A percentile compares a stretch with the other conserved stretches of the same genome.
Evolutionary conservation across 2,888 invertebrate species (phyloP).

Genomic region (Ecliptopera silaceata): DNA sequence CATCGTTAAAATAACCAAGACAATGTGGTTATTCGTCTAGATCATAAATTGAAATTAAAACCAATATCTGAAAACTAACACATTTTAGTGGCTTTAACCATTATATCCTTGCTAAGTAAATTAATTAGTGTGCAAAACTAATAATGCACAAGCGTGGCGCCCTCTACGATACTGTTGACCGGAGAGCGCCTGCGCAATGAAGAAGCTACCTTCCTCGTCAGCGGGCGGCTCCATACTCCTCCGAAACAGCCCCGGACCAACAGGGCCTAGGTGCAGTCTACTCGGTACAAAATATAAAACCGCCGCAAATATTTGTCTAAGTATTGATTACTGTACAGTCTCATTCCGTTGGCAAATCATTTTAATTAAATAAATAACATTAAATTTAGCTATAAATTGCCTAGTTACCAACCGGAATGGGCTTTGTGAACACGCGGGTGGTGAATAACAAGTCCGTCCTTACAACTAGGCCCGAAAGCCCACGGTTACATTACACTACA

Average conservation of each 20-base stretch:
- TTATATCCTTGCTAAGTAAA: slow-evolving; percentile 75
- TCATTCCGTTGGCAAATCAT: slow-evolving; percentile 80
- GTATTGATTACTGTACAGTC: slow-evolving; percentile 79
- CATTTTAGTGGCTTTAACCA: slow-evolving; percentile 70
- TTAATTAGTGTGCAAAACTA: slow-evolving; percentile 64
- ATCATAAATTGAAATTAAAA: slow-evolving; percentile 39
- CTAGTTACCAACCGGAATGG: slow-evolving; percentile 80
- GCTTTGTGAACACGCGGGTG: slow-evolving; percentile 82
- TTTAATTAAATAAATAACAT: slow-evolving; percentile 78
- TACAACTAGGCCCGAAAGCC: slow-evolving; percentile 67
- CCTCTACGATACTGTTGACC: slow-evolving; percentile 43
- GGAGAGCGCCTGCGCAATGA: slow-evolving; percentile 41
- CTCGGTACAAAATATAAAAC: slow-evolving; percentile 40
- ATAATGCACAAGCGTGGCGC: slow-evolving; percentile 57
- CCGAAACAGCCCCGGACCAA: not conserved
- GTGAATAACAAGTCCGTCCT: slow-evolving; percentile 78
- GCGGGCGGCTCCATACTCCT: slow-evolving; percentile 31
- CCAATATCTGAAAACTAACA: slow-evolving; percentile 60
- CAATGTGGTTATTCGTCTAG: not conserved
- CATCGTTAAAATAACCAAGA: not conserved
- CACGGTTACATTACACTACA: slow-evolving; percentile 61
- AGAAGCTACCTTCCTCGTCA: slow-evolving; percentile 60
- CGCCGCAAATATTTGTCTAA: slow-evolving; percentile 58
- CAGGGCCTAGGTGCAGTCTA: not conserved
- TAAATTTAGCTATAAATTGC: slow-evolving; percentile 80